Base-by-base conservation (phyloP, 2,797 vertebrate genomes). In the Trachops cirrhosus region DNA sequence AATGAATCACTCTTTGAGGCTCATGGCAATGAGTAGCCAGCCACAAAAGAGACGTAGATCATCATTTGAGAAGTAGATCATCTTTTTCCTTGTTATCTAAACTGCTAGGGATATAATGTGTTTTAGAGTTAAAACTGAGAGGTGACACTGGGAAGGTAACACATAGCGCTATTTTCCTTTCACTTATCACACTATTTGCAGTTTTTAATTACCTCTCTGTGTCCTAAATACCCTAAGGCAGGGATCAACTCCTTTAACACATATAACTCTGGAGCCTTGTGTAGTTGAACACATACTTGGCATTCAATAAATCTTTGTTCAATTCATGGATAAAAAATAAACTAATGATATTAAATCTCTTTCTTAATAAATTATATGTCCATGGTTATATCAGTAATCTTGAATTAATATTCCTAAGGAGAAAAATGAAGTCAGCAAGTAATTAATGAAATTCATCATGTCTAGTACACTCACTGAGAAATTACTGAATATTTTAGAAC, bases 391-490 rank as follows among this genome's bases (percentile, higher is more conserved):
- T 95, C 84, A 86, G 50, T 5, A 73, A 46, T 94, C 34, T 89
- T 87, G 19, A 86, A 85, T 94, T 77, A 92, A 67, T 92, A 67
- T 59, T 82, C 16, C 24, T 79, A 59, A 89, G 26, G 59, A 77
- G 80, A 89, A 95, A 90, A 90, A 79, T 84, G 5, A 71, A 59
- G 52, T 85, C 41, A 84, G 6, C 41, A 32, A 78, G 59, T 93
- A 92, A 95, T 89, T 95, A 95, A 79, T 91, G 44, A 78, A 77
- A 85, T 85, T 74, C 32, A 70, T 89, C 48, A 70, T 80, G 39
- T 79, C 96, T 64, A 87, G 90, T 79, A 74, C 26, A 84, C 74
- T 89, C 14, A 44, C 15, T 95, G n/a, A 97, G 37, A 91, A 91
- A 82, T 84, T 77, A 82, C 26, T n/a, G 4, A 91, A 21, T 86